Conservation (phyloP, 2,888 invertebrate genomes). For the Ochropleura leucogaster region DNA sequence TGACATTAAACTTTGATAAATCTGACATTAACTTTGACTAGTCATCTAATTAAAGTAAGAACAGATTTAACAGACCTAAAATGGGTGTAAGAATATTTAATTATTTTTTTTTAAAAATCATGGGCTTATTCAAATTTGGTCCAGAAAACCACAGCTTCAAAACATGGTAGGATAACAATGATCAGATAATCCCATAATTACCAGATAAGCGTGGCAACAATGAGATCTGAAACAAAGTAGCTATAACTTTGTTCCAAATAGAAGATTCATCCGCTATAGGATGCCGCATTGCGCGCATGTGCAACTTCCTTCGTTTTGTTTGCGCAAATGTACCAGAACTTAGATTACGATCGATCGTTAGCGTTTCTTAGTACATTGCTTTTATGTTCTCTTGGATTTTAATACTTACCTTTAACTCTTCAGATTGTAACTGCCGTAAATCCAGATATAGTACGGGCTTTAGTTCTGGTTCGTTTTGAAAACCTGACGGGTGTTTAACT, state of each 20-base stretch:
- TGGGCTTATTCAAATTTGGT: background rate
- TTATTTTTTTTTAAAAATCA: no score
- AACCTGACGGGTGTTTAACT: background rate
- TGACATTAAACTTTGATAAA: background rate
- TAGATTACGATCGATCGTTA: slow-evolving; percentile 71
- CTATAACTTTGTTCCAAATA: slow-evolving; percentile 49
- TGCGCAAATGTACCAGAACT: slow-evolving; percentile 71
- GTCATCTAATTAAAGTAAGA: background rate
- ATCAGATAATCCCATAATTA: slow-evolving; percentile 22
- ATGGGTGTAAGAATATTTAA: background rate
- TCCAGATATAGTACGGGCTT: slow-evolving; percentile 18
- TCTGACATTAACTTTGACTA: background rate
- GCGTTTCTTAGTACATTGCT: slow-evolving; percentile 61
- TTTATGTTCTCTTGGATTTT: slow-evolving; percentile 56
- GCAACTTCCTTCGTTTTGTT: slow-evolving; percentile 77
- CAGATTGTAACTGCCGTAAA: slow-evolving; percentile 31
- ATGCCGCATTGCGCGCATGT: slow-evolving; percentile 66
- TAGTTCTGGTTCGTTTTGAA: slow-evolving; percentile 9
- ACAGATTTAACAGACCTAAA: background rate
- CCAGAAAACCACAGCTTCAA: background rate
- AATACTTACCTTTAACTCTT: slow-evolving; percentile 56
- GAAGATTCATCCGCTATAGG: slow-evolving; percentile 57
- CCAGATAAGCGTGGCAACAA: slow-evolving; percentile 46
- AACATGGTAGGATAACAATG: background rate
- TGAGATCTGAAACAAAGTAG: slow-evolving; percentile 46